Base-by-base conservation (phyloP, 2,888 invertebrate species). In the Linnaemya tessellans region DNA sequence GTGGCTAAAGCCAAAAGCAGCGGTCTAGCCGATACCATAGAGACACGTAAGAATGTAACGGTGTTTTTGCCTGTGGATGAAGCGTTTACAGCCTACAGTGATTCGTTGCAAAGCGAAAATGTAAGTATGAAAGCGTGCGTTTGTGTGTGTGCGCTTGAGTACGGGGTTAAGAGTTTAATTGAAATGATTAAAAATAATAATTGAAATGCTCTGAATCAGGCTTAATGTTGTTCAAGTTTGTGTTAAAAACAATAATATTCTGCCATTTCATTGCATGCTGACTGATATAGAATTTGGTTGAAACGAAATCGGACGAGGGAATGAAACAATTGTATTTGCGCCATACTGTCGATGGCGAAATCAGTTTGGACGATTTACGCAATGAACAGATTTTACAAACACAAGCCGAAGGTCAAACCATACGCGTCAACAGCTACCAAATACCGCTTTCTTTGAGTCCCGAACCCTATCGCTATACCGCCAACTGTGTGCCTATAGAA, bases 401-500 rank as follows among this genome's bases (percentile, higher is more conserved):
- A 0, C 90, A 92, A 71, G 87, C 90, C 49, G 89, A 91, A 3
- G 92, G 90, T 60, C 90, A 91, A 73, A 91, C 88, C 79, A 92
- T 93, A 70, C 92, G 93, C 81, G 92, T 93, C 62, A 93, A 93
- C 77, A 90, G 89, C 85, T 91, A 91, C 80, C 90, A 90, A 71
- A 80, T 91, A 64, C 91, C 91, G 3, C 88, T 89, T 13, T 89
- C 89, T 9, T 86, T 91, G 65, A 89, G 89, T 3, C 78, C 87
- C 25, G 91, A 90, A 41, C 90, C 90, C 3, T 91, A 89, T 73
- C 90, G 91, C 11, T 92, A 90, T 86, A 95, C 96, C 8, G 95
- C 95, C 11, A 96, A 96, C 90, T 96, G 96, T 90, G 94, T 94
- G 22, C 93, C 94, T 67, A 92, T 96, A 43, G 93, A 93, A 46